Base-by-base conservation (phyloP, 2,888 invertebrate genomes). In the Ectemnius lituratus region DNA sequence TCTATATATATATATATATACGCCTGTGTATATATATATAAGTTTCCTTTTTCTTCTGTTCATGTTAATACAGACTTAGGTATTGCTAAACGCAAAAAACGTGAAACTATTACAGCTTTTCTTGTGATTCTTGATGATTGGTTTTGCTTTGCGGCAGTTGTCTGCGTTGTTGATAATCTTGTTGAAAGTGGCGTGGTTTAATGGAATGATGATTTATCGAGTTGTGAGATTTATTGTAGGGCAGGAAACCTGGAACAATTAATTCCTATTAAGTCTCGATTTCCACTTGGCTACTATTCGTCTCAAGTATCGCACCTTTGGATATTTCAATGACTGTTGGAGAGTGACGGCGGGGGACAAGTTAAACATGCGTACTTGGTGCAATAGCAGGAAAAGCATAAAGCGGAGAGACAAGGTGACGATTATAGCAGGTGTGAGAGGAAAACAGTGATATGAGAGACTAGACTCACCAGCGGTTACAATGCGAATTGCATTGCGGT, bases 171-270 rank as follows among this genome's bases (percentile, higher is more conserved):
- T 84, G 86, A 81, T 80, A 70, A 68, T 84, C 83, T 82, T 81
- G 85, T 79, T 83, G 87, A 86, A 80, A 81, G 84, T 86, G 84
- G 80, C 85, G 88, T 79, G 86, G 78, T 85, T 87, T 89, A 85
- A 87, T 90, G 90, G 90, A 90, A 90, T 90, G 90, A 89, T 89
- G 88, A 90, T 88, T 88, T 83, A 87, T 88, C 86, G 88, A 87
- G 85, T 89, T 88, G 87, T 88, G 88, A 87, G 83, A 85, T 85
- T 87, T 86, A 82, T 86, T 85, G 83, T 85, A 79, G 85, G 87
- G 84, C 85, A 84, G 86, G 85, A 87, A 84, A 89, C 89, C 90
- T 90, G 86, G 62, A 90, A 82, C 63, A 72, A 84, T 49, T 67
- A 75, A 68, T 73, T 74, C 77, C 70, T 57, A 62, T 60, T 60